Evolutionary conservation across 2,113 vertebrate genomes (phyloP).

Genomic region (Callipepla squamata): DNA sequence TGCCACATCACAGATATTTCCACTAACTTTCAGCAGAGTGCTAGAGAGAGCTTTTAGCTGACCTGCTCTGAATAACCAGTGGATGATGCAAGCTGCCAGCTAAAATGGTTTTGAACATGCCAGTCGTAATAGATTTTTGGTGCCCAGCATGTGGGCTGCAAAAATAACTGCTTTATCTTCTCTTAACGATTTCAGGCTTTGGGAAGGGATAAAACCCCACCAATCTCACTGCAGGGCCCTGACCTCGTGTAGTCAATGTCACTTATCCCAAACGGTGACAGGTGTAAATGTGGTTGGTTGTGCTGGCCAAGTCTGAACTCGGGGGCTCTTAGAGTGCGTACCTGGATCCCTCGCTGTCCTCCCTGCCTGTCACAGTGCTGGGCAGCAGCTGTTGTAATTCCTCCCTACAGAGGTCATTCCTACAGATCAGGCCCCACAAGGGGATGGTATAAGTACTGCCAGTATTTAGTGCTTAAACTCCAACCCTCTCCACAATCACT

Average conservation of each 20-base stretch:
- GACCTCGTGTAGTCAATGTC: background rate
- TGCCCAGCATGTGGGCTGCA: background rate
- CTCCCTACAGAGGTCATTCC: constrained; percentile 44
- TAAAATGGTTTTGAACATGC: background rate
- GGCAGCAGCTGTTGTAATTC: constrained; percentile 55
- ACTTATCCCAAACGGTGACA: background rate
- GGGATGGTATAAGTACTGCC: background rate
- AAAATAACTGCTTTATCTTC: constrained; percentile 6
- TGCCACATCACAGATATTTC: background rate
- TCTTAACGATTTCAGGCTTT: background rate
- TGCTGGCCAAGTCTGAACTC: constrained; percentile 14
- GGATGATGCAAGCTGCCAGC: background rate
- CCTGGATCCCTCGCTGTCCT: background rate
- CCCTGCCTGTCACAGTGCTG: background rate
- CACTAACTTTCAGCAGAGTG: background rate
- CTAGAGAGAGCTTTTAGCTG: background rate
- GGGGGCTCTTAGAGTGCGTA: background rate
- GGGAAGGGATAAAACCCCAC: background rate
- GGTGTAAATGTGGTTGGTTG: background rate
- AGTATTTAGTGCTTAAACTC: background rate
- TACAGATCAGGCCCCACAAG: background rate
- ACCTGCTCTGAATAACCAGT: background rate
- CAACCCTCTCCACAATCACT: background rate
- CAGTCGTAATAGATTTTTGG: background rate
- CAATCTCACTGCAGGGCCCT: background rate